phyloP scores from a whole-genome alignment of 2,113 vertebrate genomes.

The Gulo gulo region DNA sequence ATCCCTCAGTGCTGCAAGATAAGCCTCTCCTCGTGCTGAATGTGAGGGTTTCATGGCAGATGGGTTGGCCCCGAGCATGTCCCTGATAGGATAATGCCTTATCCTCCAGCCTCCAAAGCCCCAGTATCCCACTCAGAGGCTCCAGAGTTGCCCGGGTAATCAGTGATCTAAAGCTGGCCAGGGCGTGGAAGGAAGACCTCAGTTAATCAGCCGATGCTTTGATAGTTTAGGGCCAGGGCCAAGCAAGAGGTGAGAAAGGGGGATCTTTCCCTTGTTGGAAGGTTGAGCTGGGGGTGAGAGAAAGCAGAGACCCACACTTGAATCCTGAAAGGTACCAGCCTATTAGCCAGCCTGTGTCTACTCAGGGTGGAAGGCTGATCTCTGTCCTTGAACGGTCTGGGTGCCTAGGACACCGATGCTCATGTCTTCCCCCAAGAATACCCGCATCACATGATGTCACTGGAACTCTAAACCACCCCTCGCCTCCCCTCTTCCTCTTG shows the following conservation, averaged over 20 bases:
- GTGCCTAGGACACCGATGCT: background rate
- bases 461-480: background rate
- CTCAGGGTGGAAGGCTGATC: background rate
- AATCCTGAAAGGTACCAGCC: background rate
- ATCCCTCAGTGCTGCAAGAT: background rate
- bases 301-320: background rate
- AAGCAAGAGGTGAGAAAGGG: background rate
- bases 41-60: background rate
- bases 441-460: background rate
- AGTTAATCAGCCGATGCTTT: background rate
- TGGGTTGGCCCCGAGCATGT: rapidly evolving
- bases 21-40: background rate
- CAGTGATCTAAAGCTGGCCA: background rate
- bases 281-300: background rate
- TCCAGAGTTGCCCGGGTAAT: background rate
- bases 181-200: background rate
- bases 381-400: too few relatives aligned
- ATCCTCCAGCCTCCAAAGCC: too few relatives aligned
- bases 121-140: background rate
- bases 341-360: background rate
- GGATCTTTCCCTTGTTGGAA: background rate
- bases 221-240: background rate
- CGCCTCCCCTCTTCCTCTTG: background rate
- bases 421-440: background rate
- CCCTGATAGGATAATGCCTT: background rate